Evolutionary conservation across 2,113 vertebrate genomes (phyloP), one percentile per base, ranked within the genome.

Genomic region (Ia io): DNA sequence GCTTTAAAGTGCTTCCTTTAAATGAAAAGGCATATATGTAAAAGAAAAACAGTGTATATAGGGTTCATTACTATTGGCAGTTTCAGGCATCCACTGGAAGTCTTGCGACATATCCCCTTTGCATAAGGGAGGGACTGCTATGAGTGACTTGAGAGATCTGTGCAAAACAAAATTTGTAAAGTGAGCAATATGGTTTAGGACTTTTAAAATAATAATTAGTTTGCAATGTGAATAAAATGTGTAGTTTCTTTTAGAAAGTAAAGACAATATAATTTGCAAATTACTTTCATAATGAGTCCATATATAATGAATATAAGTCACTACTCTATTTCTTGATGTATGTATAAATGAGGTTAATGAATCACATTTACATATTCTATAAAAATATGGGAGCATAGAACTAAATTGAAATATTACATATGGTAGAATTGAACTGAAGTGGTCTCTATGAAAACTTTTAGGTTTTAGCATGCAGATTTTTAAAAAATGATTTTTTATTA

Each of bases 291-390:
- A 98, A 97, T 97, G 96, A 97, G 93, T 96, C 88, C 96, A 97
- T 98, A 98, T 98, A 97, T 94, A 97, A 89, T 96, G 95, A 96
- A 95, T 96, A 76, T 96, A 98, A 97, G 95, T 97, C 98, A 95
- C 88, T 96, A 77, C 59, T 96, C 95, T 97, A 74, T 98, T 98
- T 98, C 94, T 90, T 88, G 77, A 89, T 90, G 59, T 93, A 94
- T 47, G 17, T 9, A 49, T 22, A 17, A 92, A 49, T 86, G 42
- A 91, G 42, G 18, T 92, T 96, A 95, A 89, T 93, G 87, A 84
- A 53, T 74, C 44, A 80, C 37, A 79, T 37, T 87, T 87, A 65
- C n/a, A 73, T 30, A 76, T 53, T n/a, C 32, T 76, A 30, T 32
- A 90, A 59, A 91, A 84, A 88, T 88, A 51, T 32, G 37, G 40